Evolutionary conservation across 1,140 invertebrate genomes (phyloP).

Genomic region (Pseudoatta argentina): DNA sequence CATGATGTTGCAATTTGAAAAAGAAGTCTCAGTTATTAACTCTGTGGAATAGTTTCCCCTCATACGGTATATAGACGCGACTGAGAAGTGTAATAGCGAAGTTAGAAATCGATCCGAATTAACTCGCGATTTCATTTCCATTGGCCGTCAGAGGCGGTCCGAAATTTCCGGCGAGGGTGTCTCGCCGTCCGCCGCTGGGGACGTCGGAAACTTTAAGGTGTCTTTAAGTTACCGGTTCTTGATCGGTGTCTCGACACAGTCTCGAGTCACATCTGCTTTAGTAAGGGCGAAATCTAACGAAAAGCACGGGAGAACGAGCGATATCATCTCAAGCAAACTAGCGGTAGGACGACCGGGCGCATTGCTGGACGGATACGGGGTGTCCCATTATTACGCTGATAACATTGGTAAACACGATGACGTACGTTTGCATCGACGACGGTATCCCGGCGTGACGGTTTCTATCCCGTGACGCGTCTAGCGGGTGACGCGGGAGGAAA

Average conservation of each 20-base stretch:
- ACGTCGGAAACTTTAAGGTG: conserved; percentile 76
- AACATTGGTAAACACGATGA: conserved; percentile 75
- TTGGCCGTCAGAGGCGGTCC: conserved; percentile 54
- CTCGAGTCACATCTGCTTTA: conserved; percentile 84
- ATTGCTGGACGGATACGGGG: conserved; percentile 74
- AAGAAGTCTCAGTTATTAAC: background rate
- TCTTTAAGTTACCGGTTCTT: conserved; percentile 80
- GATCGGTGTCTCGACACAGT: conserved; percentile 84
- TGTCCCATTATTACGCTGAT: conserved; percentile 77
- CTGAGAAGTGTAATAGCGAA: conserved; percentile 59
- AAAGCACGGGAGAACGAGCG: conserved; percentile 78
- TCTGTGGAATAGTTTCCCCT: background rate
- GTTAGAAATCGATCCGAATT: conserved; percentile 73
- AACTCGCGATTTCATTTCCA: conserved; percentile 74
- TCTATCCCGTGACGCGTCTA: conserved; percentile 66
- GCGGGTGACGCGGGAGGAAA: conserved; percentile 74
- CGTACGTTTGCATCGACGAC: conserved; percentile 61
- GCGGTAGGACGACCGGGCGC: conserved; percentile 73
- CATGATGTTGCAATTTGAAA: background rate
- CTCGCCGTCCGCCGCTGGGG: conserved; percentile 5
- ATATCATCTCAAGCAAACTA: conserved; percentile 84
- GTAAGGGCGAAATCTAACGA: conserved; percentile 82
- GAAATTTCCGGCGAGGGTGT: conserved; percentile 67
- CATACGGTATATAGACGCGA: conserved; percentile 11
- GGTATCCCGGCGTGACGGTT: conserved; percentile 51